Base-by-base conservation (phyloP, 2,113 vertebrate species). In the Coptodon rendalli region DNA sequence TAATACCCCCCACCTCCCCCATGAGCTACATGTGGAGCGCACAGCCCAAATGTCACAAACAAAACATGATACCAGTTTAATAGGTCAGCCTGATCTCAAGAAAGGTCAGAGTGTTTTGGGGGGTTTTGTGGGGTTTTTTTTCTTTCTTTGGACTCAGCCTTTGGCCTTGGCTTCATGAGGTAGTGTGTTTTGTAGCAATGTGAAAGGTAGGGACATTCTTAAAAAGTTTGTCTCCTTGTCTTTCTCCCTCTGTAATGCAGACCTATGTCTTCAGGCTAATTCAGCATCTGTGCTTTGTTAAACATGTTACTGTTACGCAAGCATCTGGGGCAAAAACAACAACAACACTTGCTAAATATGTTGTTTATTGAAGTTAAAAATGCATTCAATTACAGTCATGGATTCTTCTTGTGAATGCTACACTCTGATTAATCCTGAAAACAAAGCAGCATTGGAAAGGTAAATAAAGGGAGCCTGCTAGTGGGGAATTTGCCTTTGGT, bases 251-350 rank as follows among this genome's bases (percentile, higher is more conserved):
- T 87, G 86, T 92, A 90, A 88, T 27, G n/a, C 93, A 91, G 93
- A 93, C 80, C 56, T 82, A 85, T 94, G 94, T 93, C 93, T 95
- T 84, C 89, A 86, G 94, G 93, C 93, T 89, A 90, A 95, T 86
- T 40, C 89, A 91, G 94, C 95, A 95, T 96, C 93, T 96, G 95
- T 93, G 91, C 92, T 93, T 91, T 95, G 92, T 95, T 95, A 95
- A 92, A 91, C 83, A 89, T 94, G 94, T 93, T 94, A 90, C 90
- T 89, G 92, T 95, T 95, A 92, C 89, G 90, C 94, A 95, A 95
- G 93, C 90, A 92, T 92, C 91, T 88, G 87, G 91, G 87, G 86
- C 87, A 87, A 89, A 90, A 68, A 92, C 31, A 92, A 94, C 93
- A 94, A 94, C 94, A 95, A 93, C 88, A 91, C 90, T 94, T 88